Evolutionary conservation across 2,888 invertebrate species (phyloP), one percentile per base, ranked within the genome.

Genomic region (Tyria jacobaeae): DNA sequence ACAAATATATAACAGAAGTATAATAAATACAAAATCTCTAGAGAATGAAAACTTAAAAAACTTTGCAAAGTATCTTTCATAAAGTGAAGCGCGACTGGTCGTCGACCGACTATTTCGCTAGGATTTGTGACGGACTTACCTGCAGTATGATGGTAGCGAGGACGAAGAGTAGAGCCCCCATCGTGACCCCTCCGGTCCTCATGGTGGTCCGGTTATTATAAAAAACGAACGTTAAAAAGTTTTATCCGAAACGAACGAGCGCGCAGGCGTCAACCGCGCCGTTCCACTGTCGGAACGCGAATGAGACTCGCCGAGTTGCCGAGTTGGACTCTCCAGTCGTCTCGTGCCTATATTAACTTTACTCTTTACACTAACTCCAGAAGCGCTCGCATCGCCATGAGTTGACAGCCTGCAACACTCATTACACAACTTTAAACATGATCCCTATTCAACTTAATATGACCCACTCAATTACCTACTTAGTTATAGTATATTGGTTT

Each of bases 221-320:
- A 57, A 72, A 70, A 73, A 77, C 84, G 83, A 79, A 83, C 84
- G 81, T 79, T 85, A 76, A 68, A 82, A 89, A 90, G 86, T 88
- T 87, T 82, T 72, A 75, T 78, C 73, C 77, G 77, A 65, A 75
- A 67, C 73, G 79, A 84, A 77, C 75, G 72, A 79, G 81, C 85
- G 89, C 87, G 85, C 81, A 82, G 79, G 82, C 86, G 79, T 81
- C 88, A 86, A 84, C 87, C 86, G 87, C 87, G 88, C 91, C 86
- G 81, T 86, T 80, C 86, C 76, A 85, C 83, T 81, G 87, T 82
- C 89, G 82, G 84, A 83, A 84, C 86, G 89, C 91, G 91, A 92
- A 87, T 92, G 76, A 62, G 52, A 31, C 21, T 31, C 41, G 34
- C 50, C 57, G 60, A 58, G 62, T 50, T 48, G 31, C 37, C 27